phyloP scores from a whole-genome alignment of 1,140 invertebrate genomes.

The Neotoxoptera formosana region DNA sequence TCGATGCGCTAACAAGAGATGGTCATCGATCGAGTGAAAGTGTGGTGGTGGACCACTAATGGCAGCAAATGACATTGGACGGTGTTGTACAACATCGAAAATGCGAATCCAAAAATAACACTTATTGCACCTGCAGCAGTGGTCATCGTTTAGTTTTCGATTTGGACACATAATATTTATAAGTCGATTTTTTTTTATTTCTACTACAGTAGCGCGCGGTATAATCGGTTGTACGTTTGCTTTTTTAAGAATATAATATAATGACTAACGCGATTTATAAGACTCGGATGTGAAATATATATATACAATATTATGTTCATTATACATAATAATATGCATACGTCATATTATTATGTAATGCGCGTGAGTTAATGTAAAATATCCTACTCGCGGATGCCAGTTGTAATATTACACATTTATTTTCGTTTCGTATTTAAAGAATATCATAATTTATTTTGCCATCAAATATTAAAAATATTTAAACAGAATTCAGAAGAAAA shows the following conservation, averaged over 20 bases:
- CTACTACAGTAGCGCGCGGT: neutral
- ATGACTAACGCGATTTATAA: neutral
- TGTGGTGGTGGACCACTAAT: conserved; percentile 10
- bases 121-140: neutral
- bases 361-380: neutral
- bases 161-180: neutral
- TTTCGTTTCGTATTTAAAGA: too few relatives aligned
- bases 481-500: too few relatives aligned
- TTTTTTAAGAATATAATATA: neutral
- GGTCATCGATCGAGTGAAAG: conserved; percentile 27
- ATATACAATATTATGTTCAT: neutral
- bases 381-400: neutral
- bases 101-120: neutral
- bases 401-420: neutral
- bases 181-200: neutral
- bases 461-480: too few relatives aligned
- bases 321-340: neutral
- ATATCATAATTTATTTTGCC: too few relatives aligned
- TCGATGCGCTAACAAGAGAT: neutral
- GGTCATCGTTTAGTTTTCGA: neutral
- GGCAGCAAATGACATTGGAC: neutral
- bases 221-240: neutral
- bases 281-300: neutral
- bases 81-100: neutral
- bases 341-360: neutral